Base-by-base conservation (phyloP, 2,797 vertebrate genomes). In the Trachurus trachurus region DNA sequence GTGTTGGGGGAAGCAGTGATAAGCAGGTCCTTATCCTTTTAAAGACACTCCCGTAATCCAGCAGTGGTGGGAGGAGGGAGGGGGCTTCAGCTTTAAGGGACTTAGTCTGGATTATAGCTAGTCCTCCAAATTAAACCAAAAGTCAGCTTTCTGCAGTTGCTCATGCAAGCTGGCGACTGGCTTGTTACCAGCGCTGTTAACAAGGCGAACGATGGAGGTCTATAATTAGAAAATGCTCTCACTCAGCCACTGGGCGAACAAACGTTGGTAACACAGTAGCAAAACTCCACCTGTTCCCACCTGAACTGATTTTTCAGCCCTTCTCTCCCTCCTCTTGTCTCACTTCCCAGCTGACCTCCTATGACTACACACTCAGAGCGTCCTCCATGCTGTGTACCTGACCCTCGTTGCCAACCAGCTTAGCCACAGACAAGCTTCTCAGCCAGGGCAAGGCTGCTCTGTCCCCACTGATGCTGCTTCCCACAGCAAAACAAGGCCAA, bases 91-190 rank as follows among this genome's bases (percentile, higher is more conserved):
- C 90, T 94, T 94, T 94, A 93, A 92, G 83, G 89, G 95, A 95
- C 78, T 96, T 95, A 94, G 91, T 93, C 93, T 93, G 95, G 95
- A 95, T 96, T 96, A 96, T 87, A 92, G 90, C 94, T 95, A 94
- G 95, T 94, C 93, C 89, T 95, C 93, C 89, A 96, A 96, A 96
- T 96, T 96, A 95, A 96, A 95, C 94, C 93, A 92, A 95, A 96
- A 95, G 93, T 95, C 94, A 91, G 86, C 92, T 95, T 94, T 94
- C 90, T 86, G 91, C 87, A 88, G 92, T 94, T 94, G 93, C 95
- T 95, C 93, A 94, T 94, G 92, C 92, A 93, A 93, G 88, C 91
- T 93, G 93, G 90, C 81, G 81, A 91, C 85, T 91, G 92, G 90
- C 92, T 91, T 87, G 89, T 92, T 90, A 90, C 87, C 90, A 90